Conservation (phyloP, 2,113 vertebrate species). For the Psettodes erumei region DNA sequence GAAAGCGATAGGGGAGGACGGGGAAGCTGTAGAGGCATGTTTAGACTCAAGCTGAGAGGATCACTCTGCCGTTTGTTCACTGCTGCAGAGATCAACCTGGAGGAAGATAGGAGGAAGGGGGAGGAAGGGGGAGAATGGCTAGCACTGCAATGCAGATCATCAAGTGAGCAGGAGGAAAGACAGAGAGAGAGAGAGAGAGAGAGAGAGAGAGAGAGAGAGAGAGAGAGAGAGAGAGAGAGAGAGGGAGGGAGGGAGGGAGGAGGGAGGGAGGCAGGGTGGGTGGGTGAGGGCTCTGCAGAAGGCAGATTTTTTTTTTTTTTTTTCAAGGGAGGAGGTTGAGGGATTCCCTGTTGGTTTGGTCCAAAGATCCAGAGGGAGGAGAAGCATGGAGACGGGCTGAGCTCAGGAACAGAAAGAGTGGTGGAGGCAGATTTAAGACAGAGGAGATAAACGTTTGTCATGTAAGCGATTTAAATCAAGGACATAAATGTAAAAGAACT, state of each 20-base stretch:
- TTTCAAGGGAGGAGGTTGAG: not conserved
- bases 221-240: not conserved
- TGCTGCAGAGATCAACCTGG: slow-evolving; percentile 60
- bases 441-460: not conserved
- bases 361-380: slow-evolving; percentile 25
- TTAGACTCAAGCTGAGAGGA: slow-evolving; percentile 38
- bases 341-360: slow-evolving; percentile 57
- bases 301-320: not conserved
- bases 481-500: not conserved
- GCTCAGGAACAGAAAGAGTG: not conserved
- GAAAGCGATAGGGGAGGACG: not conserved
- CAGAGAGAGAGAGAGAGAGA: no score
- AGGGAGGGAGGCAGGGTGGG: not conserved
- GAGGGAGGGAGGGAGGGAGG: not conserved
- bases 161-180: slow-evolving; percentile 26
- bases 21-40: slow-evolving; percentile 23
- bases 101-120: not conserved
- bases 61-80: slow-evolving; percentile 48
- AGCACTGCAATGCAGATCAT: slow-evolving; percentile 71
- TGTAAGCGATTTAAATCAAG: not conserved
- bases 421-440: not conserved
- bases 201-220: no score
- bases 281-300: slow-evolving; percentile 38
- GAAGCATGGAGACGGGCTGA: not conserved
- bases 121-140: not conserved